phyloP scores from a whole-genome alignment of 2,113 vertebrate species.

The Aptenodytes patagonicus region DNA sequence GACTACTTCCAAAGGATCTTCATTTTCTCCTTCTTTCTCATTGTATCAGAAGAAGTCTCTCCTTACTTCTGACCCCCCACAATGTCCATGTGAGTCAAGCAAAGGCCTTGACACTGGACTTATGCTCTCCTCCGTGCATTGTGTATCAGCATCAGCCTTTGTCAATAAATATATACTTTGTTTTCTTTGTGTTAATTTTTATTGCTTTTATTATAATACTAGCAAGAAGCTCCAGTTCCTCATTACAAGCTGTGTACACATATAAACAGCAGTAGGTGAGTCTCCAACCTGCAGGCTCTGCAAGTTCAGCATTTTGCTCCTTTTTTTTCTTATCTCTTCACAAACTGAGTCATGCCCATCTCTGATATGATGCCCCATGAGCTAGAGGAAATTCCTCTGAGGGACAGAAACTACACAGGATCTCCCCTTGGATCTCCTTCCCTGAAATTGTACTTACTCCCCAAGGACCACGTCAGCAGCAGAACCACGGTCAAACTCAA shows the following conservation, averaged over 20 bases:
- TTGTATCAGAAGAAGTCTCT: neutral
- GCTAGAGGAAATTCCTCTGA: neutral
- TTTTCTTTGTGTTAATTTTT: neutral
- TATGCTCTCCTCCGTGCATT: rapidly evolving
- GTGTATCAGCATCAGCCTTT: neutral
- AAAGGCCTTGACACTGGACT: neutral
- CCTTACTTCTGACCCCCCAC: neutral
- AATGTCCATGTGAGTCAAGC: neutral
- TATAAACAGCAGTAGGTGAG: neutral
- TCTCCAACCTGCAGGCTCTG: neutral
- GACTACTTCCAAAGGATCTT: neutral
- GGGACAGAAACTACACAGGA: neutral
- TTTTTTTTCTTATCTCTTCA: neutral
- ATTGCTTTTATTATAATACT: neutral
- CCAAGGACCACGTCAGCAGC: neutral
- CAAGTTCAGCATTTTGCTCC: neutral
- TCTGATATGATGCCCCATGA: neutral
- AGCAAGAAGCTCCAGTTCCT: neutral
- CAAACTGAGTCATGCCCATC: neutral
- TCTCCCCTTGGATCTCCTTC: neutral
- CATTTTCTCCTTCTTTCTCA: neutral
- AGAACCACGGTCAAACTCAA: neutral
- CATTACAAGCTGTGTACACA: neutral
- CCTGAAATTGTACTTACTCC: constrained; percentile 12
- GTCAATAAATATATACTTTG: neutral